phyloP scores from a whole-genome alignment of 2,113 vertebrate genomes.

The Rattus rattus region DNA sequence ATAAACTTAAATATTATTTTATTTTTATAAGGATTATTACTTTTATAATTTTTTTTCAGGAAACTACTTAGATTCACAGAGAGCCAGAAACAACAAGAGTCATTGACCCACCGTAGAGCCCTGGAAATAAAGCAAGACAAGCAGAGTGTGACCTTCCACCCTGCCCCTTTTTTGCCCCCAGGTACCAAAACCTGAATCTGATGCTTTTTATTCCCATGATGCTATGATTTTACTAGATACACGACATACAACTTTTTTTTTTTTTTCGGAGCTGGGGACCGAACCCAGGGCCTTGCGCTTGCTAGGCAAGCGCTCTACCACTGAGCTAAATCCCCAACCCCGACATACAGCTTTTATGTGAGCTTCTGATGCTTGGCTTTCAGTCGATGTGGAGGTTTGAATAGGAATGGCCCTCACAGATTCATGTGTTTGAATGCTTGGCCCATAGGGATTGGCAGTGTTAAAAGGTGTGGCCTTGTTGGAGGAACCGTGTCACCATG shows the following conservation, averaged over 20 bases:
- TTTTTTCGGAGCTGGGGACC: too few relatives aligned
- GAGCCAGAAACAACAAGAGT: background rate
- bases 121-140: background rate
- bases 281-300: too few relatives aligned
- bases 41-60: conserved; percentile 32
- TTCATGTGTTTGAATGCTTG: too few relatives aligned
- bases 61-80: background rate
- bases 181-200: background rate
- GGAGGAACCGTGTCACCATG: too few relatives aligned
- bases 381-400: too few relatives aligned
- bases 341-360: background rate
- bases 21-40: background rate
- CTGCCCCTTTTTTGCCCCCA: background rate
- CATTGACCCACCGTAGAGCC: background rate
- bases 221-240: conserved; percentile 1
- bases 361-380: background rate
- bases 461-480: too few relatives aligned
- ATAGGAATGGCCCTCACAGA: too few relatives aligned
- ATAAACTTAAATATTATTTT: conserved; percentile 6
- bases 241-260: background rate
- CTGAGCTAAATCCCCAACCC: too few relatives aligned
- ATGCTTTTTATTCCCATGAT: background rate
- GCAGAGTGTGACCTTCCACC: background rate
- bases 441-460: too few relatives aligned
- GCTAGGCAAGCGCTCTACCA: too few relatives aligned